Evolutionary conservation across 2,888 invertebrate genomes (phyloP).

Genomic region (Ligdia adustata): DNA sequence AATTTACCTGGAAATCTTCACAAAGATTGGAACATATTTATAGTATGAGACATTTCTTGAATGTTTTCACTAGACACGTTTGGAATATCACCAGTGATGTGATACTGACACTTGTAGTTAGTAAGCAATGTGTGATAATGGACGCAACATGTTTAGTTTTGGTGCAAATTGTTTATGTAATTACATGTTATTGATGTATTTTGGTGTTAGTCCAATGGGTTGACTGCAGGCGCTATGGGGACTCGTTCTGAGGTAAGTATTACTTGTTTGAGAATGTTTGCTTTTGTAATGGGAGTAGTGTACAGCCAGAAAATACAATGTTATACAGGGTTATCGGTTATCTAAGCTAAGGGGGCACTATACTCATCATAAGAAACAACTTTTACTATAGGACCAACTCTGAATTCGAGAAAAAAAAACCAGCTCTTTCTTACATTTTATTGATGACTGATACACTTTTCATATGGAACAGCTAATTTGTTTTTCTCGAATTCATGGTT

Average conservation of each 20-base stretch:
- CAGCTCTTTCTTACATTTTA: too few species aligned
- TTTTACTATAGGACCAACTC: too few species aligned
- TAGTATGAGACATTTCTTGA: not conserved
- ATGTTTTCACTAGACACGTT: not conserved
- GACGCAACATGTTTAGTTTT: slow-evolving; percentile 16
- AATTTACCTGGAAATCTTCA: not conserved
- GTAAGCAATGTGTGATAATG: slow-evolving; percentile 23
- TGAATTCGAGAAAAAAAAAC: too few species aligned
- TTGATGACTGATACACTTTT: too few species aligned
- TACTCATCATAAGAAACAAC: too few species aligned
- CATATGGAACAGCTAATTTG: too few species aligned
- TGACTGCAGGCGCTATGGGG: not conserved
- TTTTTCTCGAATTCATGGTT: too few species aligned
- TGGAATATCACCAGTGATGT: not conserved
- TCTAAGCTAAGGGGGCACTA: too few species aligned
- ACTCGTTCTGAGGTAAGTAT: slow-evolving; percentile 18
- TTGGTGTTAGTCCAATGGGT: slow-evolving; percentile 6
- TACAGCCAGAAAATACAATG: too few species aligned
- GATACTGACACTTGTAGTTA: slow-evolving; percentile 18
- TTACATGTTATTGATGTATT: slow-evolving; percentile 10
- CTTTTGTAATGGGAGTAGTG: slow-evolving; percentile 1
- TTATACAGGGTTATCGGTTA: too few species aligned
- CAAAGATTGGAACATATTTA: not conserved
- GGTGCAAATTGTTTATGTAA: slow-evolving; percentile 17
- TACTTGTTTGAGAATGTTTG: slow-evolving; percentile 14